phyloP scores from a whole-genome alignment of 2,797 vertebrate species.

The Perodicticus potto region DNA sequence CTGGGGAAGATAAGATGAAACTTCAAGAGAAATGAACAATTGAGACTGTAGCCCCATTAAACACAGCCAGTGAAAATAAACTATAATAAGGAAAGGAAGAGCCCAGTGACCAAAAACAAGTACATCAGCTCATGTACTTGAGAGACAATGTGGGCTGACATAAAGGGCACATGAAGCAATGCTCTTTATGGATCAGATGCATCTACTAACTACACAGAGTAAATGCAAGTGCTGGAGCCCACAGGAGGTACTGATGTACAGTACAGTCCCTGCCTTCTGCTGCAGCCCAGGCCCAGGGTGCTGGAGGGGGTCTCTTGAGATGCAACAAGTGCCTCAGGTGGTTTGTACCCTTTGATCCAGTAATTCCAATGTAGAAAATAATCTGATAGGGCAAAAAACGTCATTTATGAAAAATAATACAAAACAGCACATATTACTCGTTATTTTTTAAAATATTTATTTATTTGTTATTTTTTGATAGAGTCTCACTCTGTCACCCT shows the following conservation, averaged over 20 bases:
- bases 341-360: too few species aligned
- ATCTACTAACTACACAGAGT: not conserved
- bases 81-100: not conserved
- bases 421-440: not conserved
- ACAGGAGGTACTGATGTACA: fast-evolving
- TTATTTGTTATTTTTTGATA: too few species aligned
- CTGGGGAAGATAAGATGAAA: not conserved
- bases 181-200: not conserved
- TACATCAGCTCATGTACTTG: too few species aligned
- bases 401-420: not conserved
- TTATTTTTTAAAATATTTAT: too few species aligned
- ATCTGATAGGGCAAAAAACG: not conserved
- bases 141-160: not conserved
- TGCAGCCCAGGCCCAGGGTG: not conserved
- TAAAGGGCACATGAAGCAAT: not conserved
- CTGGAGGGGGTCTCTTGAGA: not conserved
- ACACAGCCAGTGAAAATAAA: not conserved
- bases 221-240: not conserved
- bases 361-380: not conserved
- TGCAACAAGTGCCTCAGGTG: not conserved
- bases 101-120: not conserved
- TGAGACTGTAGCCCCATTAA: not conserved
- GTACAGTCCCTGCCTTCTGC: not conserved
- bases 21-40: not conserved
- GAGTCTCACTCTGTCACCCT: too few species aligned